Evolutionary conservation across 2,888 invertebrate species (phyloP).

Genomic region (Siphonodentalium dalli): DNA sequence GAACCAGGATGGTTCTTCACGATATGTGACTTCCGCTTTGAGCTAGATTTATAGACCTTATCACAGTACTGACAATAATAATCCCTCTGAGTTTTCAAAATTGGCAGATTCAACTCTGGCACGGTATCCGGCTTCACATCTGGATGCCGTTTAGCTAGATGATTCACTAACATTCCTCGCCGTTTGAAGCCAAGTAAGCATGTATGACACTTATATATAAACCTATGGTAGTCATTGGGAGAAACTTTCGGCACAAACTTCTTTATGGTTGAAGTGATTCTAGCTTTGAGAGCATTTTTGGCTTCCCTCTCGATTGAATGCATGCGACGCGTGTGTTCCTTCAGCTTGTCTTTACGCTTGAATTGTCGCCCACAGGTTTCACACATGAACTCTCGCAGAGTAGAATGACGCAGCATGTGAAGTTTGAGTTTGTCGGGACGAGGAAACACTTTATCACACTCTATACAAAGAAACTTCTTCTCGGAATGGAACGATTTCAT

Average conservation of each 20-base stretch:
- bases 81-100: slow-evolving; percentile 77
- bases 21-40: slow-evolving; percentile 84
- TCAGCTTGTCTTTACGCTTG: slow-evolving; percentile 74
- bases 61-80: slow-evolving; percentile 87
- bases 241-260: slow-evolving; percentile 71
- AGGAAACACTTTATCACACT: slow-evolving; percentile 76
- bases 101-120: slow-evolving; percentile 79
- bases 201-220: slow-evolving; percentile 78
- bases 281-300: slow-evolving; percentile 33
- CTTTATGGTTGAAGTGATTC: slow-evolving; percentile 54
- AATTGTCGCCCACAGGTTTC: slow-evolving; percentile 80
- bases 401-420: slow-evolving; percentile 75
- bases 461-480: slow-evolving; percentile 73
- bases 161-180: slow-evolving; percentile 85
- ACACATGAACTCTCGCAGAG: slow-evolving; percentile 76
- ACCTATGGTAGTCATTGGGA: slow-evolving; percentile 76
- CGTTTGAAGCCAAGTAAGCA: slow-evolving; percentile 82
- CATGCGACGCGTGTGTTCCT: slow-evolving; percentile 76
- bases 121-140: slow-evolving; percentile 73
- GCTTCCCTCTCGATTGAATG: slow-evolving; percentile 69
- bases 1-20: slow-evolving; percentile 83
- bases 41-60: slow-evolving; percentile 79
- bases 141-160: slow-evolving; percentile 75
- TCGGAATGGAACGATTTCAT: slow-evolving; percentile 78
- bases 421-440: slow-evolving; percentile 76